Evolutionary conservation across 2,888 invertebrate genomes (phyloP).

Genomic region (Drosophila nigricruria): DNA sequence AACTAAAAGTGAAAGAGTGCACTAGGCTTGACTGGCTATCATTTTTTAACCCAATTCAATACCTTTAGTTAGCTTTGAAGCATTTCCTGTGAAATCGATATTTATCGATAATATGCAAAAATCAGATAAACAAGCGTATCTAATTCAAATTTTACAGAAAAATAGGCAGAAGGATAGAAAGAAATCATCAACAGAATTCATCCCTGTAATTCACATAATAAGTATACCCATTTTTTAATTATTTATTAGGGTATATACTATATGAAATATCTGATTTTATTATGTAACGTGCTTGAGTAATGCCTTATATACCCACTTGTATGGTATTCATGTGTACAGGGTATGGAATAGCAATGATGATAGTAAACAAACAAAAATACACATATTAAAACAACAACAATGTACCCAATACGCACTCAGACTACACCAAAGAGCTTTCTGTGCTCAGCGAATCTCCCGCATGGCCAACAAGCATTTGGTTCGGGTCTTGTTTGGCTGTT

Average conservation of each 20-base stretch:
- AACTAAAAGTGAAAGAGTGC: too few species aligned
- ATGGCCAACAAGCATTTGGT: slow-evolving; percentile 29
- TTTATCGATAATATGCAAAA: not conserved
- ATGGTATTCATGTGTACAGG: not conserved
- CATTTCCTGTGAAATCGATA: not conserved
- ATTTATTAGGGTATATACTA: too few species aligned
- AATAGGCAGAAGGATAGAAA: too few species aligned
- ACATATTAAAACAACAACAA: slow-evolving; percentile 33
- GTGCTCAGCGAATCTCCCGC: slow-evolving; percentile 28
- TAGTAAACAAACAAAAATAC: slow-evolving; percentile 29
- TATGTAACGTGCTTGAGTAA: too few species aligned
- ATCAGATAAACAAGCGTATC: too few species aligned
- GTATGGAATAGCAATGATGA: not conserved
- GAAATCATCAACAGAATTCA: too few species aligned
- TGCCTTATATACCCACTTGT: not conserved
- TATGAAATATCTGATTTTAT: too few species aligned
- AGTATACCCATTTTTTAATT: too few species aligned
- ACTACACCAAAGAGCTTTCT: slow-evolving; percentile 5
- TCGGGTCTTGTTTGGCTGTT: slow-evolving; percentile 63
- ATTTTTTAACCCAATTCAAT: not conserved
- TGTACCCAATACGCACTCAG: slow-evolving; percentile 8
- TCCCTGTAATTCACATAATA: too few species aligned
- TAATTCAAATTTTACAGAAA: too few species aligned
- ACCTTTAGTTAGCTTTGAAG: too few species aligned
- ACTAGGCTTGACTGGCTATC: too few species aligned